These are phyloP conservation scores for Chalcis sispes DNA, from an alignment of 2,888 invertebrate genomes.

Conservation along the genomic window DNA sequence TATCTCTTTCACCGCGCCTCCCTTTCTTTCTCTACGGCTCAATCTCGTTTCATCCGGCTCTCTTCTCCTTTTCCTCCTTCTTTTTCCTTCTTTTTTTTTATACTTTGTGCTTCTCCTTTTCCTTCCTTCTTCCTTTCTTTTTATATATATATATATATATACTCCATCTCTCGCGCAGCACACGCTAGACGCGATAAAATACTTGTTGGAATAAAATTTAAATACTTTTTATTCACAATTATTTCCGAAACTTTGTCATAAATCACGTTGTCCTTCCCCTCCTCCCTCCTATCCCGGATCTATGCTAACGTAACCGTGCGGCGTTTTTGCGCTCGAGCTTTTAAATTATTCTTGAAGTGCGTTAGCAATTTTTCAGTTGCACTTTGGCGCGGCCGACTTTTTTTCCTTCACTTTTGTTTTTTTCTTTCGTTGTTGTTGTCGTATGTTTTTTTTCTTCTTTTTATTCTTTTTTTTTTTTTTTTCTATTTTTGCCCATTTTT, in stretches of 20 bases:
- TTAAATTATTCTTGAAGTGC: not conserved
- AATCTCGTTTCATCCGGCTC: not conserved
- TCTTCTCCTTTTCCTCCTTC: not conserved
- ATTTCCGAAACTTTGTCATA: not conserved
- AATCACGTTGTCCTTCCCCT: too few relatives aligned
- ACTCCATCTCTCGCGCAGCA: not conserved
- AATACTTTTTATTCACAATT: slow-evolving; percentile 19
- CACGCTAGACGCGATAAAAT: slow-evolving; percentile 6
- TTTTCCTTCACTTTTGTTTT: too few relatives aligned
- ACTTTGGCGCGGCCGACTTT: too few relatives aligned
- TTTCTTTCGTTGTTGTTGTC: too few relatives aligned
- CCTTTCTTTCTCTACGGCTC: not conserved
- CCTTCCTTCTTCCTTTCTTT: not conserved
- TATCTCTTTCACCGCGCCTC: not conserved
- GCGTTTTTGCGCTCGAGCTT: not conserved
- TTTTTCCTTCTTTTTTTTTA: slow-evolving; percentile 48
- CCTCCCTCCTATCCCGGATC: too few relatives aligned
- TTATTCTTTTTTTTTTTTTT: too few relatives aligned
- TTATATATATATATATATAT: too few relatives aligned
- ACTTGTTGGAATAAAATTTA: slow-evolving; percentile 35
- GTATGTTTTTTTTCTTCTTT: too few relatives aligned
- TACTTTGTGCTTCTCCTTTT: slow-evolving; percentile 12
- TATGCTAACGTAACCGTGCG: not conserved
- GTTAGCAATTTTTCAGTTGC: not conserved
- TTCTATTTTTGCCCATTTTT: too few relatives aligned